Conservation (phyloP, 2,888 invertebrate genomes). For the Busseola fusca region DNA sequence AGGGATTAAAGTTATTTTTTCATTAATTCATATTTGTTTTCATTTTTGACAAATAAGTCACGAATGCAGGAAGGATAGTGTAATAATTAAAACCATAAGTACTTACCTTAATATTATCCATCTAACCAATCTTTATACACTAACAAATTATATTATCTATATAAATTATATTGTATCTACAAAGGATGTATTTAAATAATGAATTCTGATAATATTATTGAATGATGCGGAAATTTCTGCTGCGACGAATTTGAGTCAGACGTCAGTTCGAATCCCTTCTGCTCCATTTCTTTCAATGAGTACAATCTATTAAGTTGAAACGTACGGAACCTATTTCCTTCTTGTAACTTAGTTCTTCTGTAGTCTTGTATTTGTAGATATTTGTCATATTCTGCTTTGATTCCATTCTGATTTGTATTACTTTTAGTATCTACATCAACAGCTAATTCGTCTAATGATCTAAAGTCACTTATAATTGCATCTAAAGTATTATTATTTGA, state of each 20-base stretch:
- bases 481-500: constrained; percentile 67
- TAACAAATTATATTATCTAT: constrained; percentile 42
- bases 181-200: constrained; percentile 72
- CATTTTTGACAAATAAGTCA: no score
- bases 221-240: constrained; percentile 66
- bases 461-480: constrained; percentile 77
- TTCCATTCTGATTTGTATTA: constrained; percentile 26
- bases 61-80: no score
- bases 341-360: constrained; percentile 75
- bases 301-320: constrained; percentile 74
- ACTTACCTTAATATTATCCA: constrained; percentile 29
- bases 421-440: constrained; percentile 55
- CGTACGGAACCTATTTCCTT: constrained; percentile 64
- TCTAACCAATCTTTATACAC: constrained; percentile 37
- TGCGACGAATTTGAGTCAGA: constrained; percentile 60
- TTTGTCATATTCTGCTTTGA: constrained; percentile 39
- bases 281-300: constrained; percentile 75
- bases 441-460: constrained; percentile 72
- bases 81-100: constrained; percentile 14
- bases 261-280: constrained; percentile 72
- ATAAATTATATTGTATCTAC: constrained; percentile 32
- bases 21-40: no score
- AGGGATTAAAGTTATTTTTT: no score
- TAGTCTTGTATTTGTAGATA: constrained; percentile 77
- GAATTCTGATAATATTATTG: constrained; percentile 79